Base-by-base conservation (phyloP, 2,888 invertebrate genomes). In the Andrena chrysosceles region DNA sequence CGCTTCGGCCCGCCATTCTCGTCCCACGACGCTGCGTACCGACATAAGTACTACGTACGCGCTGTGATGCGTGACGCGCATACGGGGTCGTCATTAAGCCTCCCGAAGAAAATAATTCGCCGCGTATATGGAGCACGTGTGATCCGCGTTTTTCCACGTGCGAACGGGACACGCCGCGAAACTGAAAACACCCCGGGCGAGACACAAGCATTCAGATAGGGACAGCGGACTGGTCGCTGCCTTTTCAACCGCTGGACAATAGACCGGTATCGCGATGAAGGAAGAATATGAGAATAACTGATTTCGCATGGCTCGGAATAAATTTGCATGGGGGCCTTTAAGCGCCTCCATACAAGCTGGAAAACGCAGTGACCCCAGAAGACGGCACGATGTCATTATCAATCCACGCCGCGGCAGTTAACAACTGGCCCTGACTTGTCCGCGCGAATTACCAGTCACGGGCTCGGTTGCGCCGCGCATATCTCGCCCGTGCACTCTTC, bases 1-100 rank as follows among this genome's bases (percentile, higher is more conserved):
- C 80, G 79, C 85, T 77, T 86, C 85, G 42, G 59, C 69, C 68
- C 62, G 71, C 82, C 81, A 63, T 88, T 87, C 87, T 71, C 78
- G 87, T 81, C 73, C 60, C 75, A 71, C 79, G 75, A 23, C 63
- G 76, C 59, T 35, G 66, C 78, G 81, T 79, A 75, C 87, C 71
- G 83, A 80, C 73, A 48, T 16, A 42, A 42, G 42, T 42, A 5
- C 42, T 42, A 16, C 42, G 42, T 42, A 42, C 16, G 42, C 49
- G 86, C 62, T 59, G 70, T 31, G 67, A 81, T 81, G 88, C 91
- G 92, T 92, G 92, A 91, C 87, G 79, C 73, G 92, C 90, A 92
- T 92, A 91, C 90, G 91, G 87, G 91, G 92, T 89, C 89, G 83
- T 87, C 83, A 86, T 89, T 87, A 84, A 82, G 84, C 71, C 72